Evolutionary conservation across 2,888 invertebrate genomes (phyloP).

Genomic region (Drosophila siamana): DNA sequence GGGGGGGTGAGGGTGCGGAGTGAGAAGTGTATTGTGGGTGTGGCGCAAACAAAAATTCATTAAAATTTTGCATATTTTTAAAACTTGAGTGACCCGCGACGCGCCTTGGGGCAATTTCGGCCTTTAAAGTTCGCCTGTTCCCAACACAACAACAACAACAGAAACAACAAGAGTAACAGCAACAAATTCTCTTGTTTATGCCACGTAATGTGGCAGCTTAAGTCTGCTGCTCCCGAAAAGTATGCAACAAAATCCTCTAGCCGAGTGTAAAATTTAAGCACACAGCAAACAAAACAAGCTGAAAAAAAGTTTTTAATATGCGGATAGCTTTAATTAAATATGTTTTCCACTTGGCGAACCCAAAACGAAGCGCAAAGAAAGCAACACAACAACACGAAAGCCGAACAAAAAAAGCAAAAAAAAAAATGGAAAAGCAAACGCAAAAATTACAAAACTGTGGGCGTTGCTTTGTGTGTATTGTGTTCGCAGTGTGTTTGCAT

Average conservation of each 20-base stretch:
- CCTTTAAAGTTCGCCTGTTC: conserved; percentile 20
- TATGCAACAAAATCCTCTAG: conserved; percentile 53
- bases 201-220: conserved; percentile 79
- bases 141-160: background rate
- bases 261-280: conserved; percentile 73
- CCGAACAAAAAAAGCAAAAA: background rate
- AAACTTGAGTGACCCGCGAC: conserved; percentile 73
- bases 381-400: background rate
- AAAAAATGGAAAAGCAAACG: conserved; percentile 29
- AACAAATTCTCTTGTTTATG: conserved; percentile 65
- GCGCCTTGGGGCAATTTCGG: conserved; percentile 63
- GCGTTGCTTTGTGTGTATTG: conserved; percentile 17
- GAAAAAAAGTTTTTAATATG: conserved; percentile 77
- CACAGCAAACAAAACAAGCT: conserved; percentile 37
- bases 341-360: conserved; percentile 76
- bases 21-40: too few species aligned
- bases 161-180: background rate
- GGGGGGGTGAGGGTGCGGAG: background rate
- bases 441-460: conserved; percentile 37
- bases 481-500: conserved; percentile 33
- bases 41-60: conserved; percentile 71
- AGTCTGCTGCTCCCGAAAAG: conserved; percentile 61
- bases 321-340: conserved; percentile 82
- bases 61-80: conserved; percentile 82
- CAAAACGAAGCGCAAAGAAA: conserved; percentile 47